phyloP scores from a whole-genome alignment of 2,113 vertebrate genomes.

The Hippocampus comes region DNA sequence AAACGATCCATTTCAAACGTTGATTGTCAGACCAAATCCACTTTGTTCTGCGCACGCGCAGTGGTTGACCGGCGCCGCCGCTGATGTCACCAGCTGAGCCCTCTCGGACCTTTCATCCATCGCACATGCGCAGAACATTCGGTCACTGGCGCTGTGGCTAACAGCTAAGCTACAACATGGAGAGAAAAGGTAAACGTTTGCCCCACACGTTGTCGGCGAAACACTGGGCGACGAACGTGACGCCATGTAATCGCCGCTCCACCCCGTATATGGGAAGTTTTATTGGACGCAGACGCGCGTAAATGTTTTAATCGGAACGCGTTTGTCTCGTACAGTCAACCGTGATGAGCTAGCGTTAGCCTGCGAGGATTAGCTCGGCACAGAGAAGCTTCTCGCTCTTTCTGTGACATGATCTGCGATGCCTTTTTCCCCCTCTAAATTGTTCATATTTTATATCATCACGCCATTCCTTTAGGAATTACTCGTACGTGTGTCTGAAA shows the following conservation, averaged over 20 bases:
- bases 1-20: too few relatives aligned
- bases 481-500: neutral
- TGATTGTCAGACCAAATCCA: too few relatives aligned
- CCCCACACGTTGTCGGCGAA: neutral
- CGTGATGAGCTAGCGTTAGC: conserved; percentile 58
- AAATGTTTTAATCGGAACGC: conserved; percentile 40
- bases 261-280: neutral
- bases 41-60: neutral
- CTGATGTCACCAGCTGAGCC: conserved; percentile 23
- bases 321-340: conserved; percentile 54
- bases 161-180: conserved; percentile 75
- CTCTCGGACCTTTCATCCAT: neutral
- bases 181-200: conserved; percentile 87
- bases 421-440: neutral
- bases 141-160: conserved; percentile 59
- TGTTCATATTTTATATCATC: neutral
- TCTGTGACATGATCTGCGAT: conserved; percentile 1
- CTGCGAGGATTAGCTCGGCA: conserved; percentile 59
- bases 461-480: neutral
- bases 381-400: conserved; percentile 16
- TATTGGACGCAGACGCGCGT: neutral
- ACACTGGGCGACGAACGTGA: neutral
- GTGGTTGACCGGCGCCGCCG: too few relatives aligned
- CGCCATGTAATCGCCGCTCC: neutral
- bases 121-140: conserved; percentile 71